Base-by-base conservation (phyloP, 1,140 invertebrate species). In the Anoplolepis gracilipes region DNA sequence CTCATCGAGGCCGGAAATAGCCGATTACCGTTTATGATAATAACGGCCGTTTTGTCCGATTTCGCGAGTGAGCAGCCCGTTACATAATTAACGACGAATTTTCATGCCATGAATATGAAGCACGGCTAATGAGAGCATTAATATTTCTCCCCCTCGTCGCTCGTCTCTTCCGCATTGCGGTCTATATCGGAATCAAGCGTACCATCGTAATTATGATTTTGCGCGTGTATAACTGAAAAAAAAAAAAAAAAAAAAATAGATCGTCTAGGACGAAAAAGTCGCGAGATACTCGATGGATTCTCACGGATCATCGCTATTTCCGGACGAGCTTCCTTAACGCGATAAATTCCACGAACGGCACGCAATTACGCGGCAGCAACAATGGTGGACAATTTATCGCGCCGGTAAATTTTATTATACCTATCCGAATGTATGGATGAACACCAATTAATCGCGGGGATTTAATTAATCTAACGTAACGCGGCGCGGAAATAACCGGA, bases 81-180 rank as follows among this genome's bases (percentile, higher is more conserved):
- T 90, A 90, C 89, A 90, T 91, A 91, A 91, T 91, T 90, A 91
- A 90, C 88, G 81, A 87, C 67, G 88, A 91, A 84, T 88, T 90
- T 91, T 91, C 90, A 91, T 88, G 73, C 53, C 82, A 86, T 90
- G 90, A 85, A 87, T 88, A 87, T 84, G 86, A 88, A 84, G 87
- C 82, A 72, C 61, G 72, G 79, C 88, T 91, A 91, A 91, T 91
- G 90, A 91, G 90, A 75, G 85, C 87, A 90, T 91, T 91, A 91
- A 90, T 91, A 91, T 87, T 84, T 87, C 82, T 55, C 36, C 33
- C 13, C 49, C 28, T 42, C 59, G 28, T 75, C 25, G 25, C 57
- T 25, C 67, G 33, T 10, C 36, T 65, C 30, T 72, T 22, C 8
- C 10, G 22, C 22, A 13, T 30, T 70, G 65, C 49, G 49, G 25